Evolutionary conservation across 2,888 invertebrate species (phyloP).

Genomic region (Charanyca ferruginea): DNA sequence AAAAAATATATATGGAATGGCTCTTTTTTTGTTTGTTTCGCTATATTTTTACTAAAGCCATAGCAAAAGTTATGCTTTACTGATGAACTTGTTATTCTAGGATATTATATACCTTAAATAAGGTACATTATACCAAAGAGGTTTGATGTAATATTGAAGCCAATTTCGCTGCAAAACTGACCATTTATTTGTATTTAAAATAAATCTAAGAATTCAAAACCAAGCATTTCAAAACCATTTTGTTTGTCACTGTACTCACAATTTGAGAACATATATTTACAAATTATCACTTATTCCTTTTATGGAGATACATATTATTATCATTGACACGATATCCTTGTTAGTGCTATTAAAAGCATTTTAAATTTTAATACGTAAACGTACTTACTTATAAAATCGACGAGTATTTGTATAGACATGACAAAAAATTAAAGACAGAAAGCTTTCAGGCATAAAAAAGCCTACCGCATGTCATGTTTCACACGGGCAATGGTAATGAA

Average conservation of each 20-base stretch:
- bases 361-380: slow-evolving; percentile 21
- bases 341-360: slow-evolving; percentile 64
- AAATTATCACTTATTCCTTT: slow-evolving; percentile 86
- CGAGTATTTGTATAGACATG: background rate
- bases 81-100: background rate
- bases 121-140: too few species aligned
- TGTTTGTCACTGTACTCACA: slow-evolving; percentile 76
- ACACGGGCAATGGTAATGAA: slow-evolving; percentile 53
- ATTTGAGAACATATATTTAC: slow-evolving; percentile 85
- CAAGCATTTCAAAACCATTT: slow-evolving; percentile 50
- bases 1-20: background rate
- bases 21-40: background rate
- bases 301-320: slow-evolving; percentile 70
- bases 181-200: background rate
- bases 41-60: slow-evolving; percentile 28
- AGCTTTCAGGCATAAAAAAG: slow-evolving; percentile 19
- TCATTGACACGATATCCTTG: slow-evolving; percentile 71
- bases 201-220: background rate
- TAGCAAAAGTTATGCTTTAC: slow-evolving; percentile 14
- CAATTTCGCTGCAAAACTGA: background rate
- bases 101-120: too few species aligned
- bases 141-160: too few species aligned
- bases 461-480: slow-evolving; percentile 46
- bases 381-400: background rate
- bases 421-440: background rate